phyloP scores from a whole-genome alignment of 2,888 invertebrate species.

The Cerastis leucographa region DNA sequence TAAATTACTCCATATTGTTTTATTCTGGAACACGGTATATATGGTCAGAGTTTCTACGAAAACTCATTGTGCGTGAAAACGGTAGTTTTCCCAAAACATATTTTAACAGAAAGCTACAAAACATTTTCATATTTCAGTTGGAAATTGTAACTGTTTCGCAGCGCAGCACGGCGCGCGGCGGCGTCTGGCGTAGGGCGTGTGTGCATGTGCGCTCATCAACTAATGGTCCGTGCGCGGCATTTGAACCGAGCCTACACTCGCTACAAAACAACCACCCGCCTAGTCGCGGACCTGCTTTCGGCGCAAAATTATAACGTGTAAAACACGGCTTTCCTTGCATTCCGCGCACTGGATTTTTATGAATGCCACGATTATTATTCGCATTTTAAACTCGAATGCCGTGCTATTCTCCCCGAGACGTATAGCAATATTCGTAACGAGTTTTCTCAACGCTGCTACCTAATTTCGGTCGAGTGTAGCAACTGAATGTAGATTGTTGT shows the following conservation, averaged over 20 bases:
- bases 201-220: slow-evolving; percentile 90
- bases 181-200: slow-evolving; percentile 82
- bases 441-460: slow-evolving; percentile 88
- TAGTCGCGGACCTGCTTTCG: slow-evolving; percentile 87
- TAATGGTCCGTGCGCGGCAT: slow-evolving; percentile 91
- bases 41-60: slow-evolving; percentile 83
- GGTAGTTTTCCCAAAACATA: slow-evolving; percentile 86
- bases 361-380: slow-evolving; percentile 90
- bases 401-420: slow-evolving; percentile 88
- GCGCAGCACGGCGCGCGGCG: slow-evolving; percentile 63
- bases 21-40: slow-evolving; percentile 58
- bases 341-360: slow-evolving; percentile 89
- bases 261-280: slow-evolving; percentile 86
- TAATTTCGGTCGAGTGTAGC: slow-evolving; percentile 87
- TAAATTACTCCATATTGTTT: slow-evolving; percentile 65
- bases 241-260: slow-evolving; percentile 90
- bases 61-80: slow-evolving; percentile 89
- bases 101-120: slow-evolving; percentile 86
- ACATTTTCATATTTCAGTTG: slow-evolving; percentile 89
- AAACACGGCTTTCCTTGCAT: slow-evolving; percentile 89
- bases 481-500: slow-evolving; percentile 71
- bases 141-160: slow-evolving; percentile 87
- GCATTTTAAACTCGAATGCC: slow-evolving; percentile 90
- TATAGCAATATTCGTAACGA: slow-evolving; percentile 90
- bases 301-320: slow-evolving; percentile 90